A percentile compares a stretch with the other conserved stretches of the same genome.
These are phyloP conservation scores for Amphiura filiformis DNA, from an alignment of 35 echinoderm and acorn worm genomes.

Conservation along the genomic window DNA sequence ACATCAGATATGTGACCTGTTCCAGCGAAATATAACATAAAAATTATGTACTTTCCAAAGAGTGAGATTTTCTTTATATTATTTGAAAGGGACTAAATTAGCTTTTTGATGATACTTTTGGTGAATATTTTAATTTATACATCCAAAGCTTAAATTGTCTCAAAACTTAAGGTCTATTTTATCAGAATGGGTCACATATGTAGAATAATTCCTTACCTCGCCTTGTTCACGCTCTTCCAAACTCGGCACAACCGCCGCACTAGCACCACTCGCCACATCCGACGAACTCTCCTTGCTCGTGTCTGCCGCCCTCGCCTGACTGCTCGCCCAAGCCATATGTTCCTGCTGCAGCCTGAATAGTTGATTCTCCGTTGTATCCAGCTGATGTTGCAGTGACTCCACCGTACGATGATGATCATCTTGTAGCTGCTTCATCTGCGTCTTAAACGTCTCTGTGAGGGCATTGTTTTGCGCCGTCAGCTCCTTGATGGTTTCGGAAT, in stretches of 20 bases:
- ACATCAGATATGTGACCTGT: too few relatives aligned
- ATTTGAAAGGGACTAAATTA: too few relatives aligned
- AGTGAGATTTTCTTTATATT: too few relatives aligned
- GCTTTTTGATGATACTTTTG: too few relatives aligned
- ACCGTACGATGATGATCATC: conserved; percentile 73
- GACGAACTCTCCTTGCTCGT: conserved; percentile 14
- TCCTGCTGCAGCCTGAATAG: conserved; percentile 77
- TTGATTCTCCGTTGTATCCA: conserved; percentile 82
- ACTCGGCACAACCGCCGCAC: conserved; percentile 15
- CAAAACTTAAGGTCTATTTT: too few relatives aligned
- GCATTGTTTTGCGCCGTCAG: conserved; percentile 86
- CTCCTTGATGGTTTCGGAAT: conserved; percentile 85
- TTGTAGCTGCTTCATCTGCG: conserved; percentile 70
- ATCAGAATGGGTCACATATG: too few relatives aligned
- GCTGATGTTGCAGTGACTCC: conserved; percentile 72
- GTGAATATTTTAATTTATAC: too few relatives aligned
- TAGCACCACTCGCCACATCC: conserved; percentile 6
- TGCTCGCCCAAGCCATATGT: conserved; percentile 7
- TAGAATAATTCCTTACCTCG: too few relatives aligned
- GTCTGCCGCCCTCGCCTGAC: conserved; percentile 19
- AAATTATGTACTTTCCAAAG: too few relatives aligned
- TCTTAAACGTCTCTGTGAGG: conserved; percentile 60
- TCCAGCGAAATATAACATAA: too few relatives aligned
- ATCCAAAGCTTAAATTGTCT: too few relatives aligned
- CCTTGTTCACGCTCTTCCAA: conserved; percentile 83